phyloP scores from a whole-genome alignment of 2,888 invertebrate genomes.

The Scaeva pyrastri region DNA sequence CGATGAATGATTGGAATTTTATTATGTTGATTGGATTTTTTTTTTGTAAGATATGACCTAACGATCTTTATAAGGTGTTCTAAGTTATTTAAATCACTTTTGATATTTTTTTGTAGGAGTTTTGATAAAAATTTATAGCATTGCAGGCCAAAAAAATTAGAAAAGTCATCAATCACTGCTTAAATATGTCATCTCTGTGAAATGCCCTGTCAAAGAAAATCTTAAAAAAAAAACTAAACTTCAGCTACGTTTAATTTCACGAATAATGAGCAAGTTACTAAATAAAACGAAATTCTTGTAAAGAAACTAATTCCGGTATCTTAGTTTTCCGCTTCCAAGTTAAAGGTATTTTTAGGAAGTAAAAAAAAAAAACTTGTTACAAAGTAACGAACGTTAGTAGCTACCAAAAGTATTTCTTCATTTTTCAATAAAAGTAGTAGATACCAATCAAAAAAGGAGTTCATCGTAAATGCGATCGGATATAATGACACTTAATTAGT shows the following conservation, averaged over 20 bases:
- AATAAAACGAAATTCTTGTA: not conserved
- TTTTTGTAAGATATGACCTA: not conserved
- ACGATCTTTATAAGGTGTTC: not conserved
- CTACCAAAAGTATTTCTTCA: not conserved
- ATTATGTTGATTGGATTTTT: not conserved
- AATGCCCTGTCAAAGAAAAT: too few relatives aligned
- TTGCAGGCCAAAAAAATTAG: not conserved
- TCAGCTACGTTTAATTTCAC: too few relatives aligned
- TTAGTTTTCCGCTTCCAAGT: not conserved
- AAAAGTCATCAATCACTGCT: not conserved
- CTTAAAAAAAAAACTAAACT: too few relatives aligned
- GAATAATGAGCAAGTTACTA: too few relatives aligned
- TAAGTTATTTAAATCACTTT: too few relatives aligned
- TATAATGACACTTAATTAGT: not conserved
- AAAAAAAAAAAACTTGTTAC: not conserved
- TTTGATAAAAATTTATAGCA: not conserved
- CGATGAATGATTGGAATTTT: not conserved
- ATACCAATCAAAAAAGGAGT: not conserved
- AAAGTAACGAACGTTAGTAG: too few relatives aligned
- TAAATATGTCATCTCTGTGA: not conserved
- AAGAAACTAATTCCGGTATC: not conserved
- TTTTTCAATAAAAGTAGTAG: not conserved
- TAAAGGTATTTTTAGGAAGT: not conserved
- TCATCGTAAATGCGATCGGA: too few relatives aligned
- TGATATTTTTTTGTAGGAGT: too few relatives aligned